Evolutionary conservation across 1,140 invertebrate species (phyloP), one percentile per base, ranked within the genome.

Genomic region (Euura saliciscinereae): DNA sequence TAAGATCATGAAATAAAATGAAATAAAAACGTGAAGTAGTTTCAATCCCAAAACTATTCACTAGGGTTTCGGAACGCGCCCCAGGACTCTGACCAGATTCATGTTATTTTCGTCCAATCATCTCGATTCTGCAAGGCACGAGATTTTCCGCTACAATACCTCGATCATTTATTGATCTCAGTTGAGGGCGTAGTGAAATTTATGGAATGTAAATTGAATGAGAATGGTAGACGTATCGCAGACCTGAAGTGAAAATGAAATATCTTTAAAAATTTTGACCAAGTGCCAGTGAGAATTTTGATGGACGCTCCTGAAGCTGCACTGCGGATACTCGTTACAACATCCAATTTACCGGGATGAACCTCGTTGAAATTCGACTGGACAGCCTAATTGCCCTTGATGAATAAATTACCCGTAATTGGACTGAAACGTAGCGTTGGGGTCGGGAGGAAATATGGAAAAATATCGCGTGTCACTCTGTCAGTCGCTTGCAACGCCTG

Each of bases 321-420:
- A 59, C 8, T 59, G 51, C 51, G 5, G 51, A 59, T 59, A 59
- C 51, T 59, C 51, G 51, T 59, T 59, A 59, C 51, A 59, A n/a
- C 51, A 59, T 59, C 10, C 13, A 8, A 59, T 59, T n/a, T n/a
- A 59, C 51, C 13, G 8, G 51, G 51, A 59, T 59, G 51, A 59
- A n/a, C 51, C 51, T 59, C 51, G 51, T 8, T 59, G 51, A 59
- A 59, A 59, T 59, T 59, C 5, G 10, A 59, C 51, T n/a, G 51
- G 0, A 59, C 51, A n/a, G 51, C 8, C 51, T 59, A 59, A 59
- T 59, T 59, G 51, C 13, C 51, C 51, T 59, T 59, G 51, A 59
- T 8, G 6, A 59, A 59, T 59, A 6, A 59, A 0, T 11, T 59
- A 6, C 51, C 13, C 51, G 10, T n/a, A 59, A 59, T 59, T 59